These are phyloP conservation scores for Caenorhabditis afra DNA, from an alignment of 2,888 invertebrate species.

Conservation along the genomic window DNA sequence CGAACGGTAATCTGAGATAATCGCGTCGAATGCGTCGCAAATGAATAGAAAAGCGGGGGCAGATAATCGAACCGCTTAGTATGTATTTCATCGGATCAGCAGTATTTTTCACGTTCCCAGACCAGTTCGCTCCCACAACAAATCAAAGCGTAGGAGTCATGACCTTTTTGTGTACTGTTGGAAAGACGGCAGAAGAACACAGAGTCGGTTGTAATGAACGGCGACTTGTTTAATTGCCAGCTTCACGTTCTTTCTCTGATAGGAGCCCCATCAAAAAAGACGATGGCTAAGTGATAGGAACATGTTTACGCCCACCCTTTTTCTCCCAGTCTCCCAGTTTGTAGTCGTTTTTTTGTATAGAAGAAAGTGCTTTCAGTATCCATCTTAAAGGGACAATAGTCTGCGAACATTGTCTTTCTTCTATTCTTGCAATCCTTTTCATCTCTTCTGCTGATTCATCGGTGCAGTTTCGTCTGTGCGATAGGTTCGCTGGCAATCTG, in stretches of 20 bases:
- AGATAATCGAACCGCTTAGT: background rate
- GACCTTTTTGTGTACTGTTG: conserved; percentile 41
- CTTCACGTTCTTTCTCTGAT: background rate
- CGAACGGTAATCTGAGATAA: conserved; percentile 37
- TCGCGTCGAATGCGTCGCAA: conserved; percentile 12
- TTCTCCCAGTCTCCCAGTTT: conserved; percentile 2
- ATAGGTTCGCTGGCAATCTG: conserved; percentile 33
- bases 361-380: conserved; percentile 6
- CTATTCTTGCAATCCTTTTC: background rate
- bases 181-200: background rate
- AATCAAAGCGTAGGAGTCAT: conserved; percentile 26
- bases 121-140: conserved; percentile 24
- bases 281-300: background rate
- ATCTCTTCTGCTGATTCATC: conserved; percentile 6
- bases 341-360: background rate
- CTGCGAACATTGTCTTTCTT: conserved; percentile 12
- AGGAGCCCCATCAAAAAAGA: background rate
- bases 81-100: background rate
- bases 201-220: conserved; percentile 21
- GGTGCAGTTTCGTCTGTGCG: background rate
- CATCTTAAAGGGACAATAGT: conserved; percentile 7
- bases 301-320: background rate
- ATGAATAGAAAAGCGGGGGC: conserved; percentile 4
- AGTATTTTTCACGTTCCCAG: conserved; percentile 9
- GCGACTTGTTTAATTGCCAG: background rate